Evolutionary conservation across 2,888 invertebrate species (phyloP), one percentile per base, ranked within the genome.

Genomic region (Hypomecis punctinalis): DNA sequence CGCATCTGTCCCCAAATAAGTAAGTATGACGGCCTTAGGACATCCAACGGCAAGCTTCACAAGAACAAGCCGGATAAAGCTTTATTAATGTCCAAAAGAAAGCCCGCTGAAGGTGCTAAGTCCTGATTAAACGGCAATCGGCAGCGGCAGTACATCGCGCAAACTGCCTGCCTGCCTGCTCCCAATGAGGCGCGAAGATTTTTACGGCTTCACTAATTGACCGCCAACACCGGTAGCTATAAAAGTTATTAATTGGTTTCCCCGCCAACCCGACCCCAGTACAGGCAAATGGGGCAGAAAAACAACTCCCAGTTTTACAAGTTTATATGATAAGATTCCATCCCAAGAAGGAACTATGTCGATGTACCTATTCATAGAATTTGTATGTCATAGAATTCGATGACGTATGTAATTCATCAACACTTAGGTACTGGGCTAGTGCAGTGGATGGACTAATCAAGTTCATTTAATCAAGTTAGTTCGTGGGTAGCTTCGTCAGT

Each of bases 181-280:
- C 74, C 86, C 91, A 91, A 91, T 92, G 90, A 88, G 83, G 79
- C 90, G 86, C 75, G 83, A 83, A 87, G 87, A 87, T 91, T 92
- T 92, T 91, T 92, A 91, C 88, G 84, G 83, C 80, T 73, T 83
- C 73, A 82, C 85, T 92, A 91, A 92, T 92, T 92, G 91, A 84
- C 83, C 81, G 86, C 84, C 83, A 82, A 76, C 83, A 78, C 83
- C 86, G 90, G 88, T 83, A 85, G 79, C 91, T 78, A 91, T 91
- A 91, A 91, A 91, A 90, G 91, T 90, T 91, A 91, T 91, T 91
- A 91, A 91, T 91, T 90, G 91, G 84, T 85, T 83, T 84, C 88
- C 88, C 88, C 86, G 85, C 85, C 83, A 80, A 78, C 85, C 82
- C 75, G 13, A 40, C 76, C 52, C 57, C 48, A 66, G 65, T 37